Conservation (phyloP, 2,113 vertebrate species). For the Lepus europaeus region DNA sequence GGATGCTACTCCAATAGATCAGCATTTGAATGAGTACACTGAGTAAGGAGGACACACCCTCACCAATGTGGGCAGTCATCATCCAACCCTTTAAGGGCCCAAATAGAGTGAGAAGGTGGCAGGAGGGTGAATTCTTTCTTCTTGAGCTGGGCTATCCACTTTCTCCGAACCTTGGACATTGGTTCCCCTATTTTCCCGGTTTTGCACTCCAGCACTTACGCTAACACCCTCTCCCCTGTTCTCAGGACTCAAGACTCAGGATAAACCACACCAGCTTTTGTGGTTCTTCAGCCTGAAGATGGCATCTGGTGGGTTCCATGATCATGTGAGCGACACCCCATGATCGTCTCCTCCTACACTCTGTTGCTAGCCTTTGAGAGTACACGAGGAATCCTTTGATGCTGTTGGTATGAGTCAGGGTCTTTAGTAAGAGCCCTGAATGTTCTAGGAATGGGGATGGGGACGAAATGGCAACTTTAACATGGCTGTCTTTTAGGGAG, state of each 20-base stretch:
- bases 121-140: background rate
- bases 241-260: background rate
- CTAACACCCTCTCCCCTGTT: rapidly evolving
- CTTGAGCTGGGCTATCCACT: background rate
- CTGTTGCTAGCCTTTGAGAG: background rate
- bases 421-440: background rate
- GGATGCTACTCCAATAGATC: background rate
- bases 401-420: background rate
- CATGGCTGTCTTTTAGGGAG: background rate
- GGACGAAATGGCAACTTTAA: background rate
- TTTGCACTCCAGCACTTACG: background rate
- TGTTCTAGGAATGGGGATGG: background rate
- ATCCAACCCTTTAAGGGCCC: background rate
- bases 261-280: background rate
- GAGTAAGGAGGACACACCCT: background rate
- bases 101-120: background rate
- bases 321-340: background rate
- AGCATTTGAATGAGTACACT: background rate
- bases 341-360: background rate
- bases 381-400: background rate
- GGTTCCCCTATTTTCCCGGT: background rate
- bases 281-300: background rate
- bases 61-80: background rate
- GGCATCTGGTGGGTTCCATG: background rate
- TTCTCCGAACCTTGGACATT: too few relatives aligned